phyloP scores from a whole-genome alignment of 2,113 vertebrate species.

The Callocephalon fimbriatum region DNA sequence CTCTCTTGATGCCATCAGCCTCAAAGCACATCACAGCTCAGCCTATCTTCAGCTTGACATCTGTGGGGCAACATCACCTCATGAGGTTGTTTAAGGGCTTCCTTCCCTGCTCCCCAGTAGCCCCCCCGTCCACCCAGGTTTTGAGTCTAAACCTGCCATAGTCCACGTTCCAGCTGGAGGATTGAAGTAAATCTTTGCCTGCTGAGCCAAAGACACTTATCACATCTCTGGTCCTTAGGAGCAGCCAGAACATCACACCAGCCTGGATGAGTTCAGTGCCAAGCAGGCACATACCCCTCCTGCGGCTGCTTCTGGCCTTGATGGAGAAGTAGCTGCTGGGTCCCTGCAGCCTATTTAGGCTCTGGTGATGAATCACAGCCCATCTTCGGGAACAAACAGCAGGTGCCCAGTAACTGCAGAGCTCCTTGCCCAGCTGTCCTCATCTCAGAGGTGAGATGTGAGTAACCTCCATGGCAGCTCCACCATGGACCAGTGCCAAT shows the following conservation, averaged over 20 bases:
- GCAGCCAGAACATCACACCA: neutral
- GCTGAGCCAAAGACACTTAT: neutral
- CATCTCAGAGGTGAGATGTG: neutral
- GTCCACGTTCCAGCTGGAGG: neutral
- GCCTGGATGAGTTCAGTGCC: neutral
- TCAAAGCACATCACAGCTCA: neutral
- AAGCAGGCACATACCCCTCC: neutral
- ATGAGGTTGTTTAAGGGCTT: neutral
- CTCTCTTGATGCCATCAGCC: neutral
- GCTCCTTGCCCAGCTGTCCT: neutral
- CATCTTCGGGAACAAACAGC: neutral
- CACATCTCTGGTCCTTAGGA: neutral
- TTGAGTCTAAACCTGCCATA: neutral
- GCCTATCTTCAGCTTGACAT: neutral
- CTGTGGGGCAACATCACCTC: neutral
- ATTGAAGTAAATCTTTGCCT: rapidly evolving
- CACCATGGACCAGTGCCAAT: rapidly evolving
- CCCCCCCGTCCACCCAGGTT: neutral
- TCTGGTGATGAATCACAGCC: neutral
- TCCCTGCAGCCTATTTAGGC: neutral
- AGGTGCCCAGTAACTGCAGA: neutral
- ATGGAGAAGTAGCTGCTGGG: neutral
- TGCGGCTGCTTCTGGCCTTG: neutral
- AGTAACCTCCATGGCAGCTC: rapidly evolving
- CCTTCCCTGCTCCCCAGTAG: neutral